Evolutionary conservation across 2,888 invertebrate species (phyloP), one percentile per base, ranked within the genome.

Genomic region (Orchesella flavescens): DNA sequence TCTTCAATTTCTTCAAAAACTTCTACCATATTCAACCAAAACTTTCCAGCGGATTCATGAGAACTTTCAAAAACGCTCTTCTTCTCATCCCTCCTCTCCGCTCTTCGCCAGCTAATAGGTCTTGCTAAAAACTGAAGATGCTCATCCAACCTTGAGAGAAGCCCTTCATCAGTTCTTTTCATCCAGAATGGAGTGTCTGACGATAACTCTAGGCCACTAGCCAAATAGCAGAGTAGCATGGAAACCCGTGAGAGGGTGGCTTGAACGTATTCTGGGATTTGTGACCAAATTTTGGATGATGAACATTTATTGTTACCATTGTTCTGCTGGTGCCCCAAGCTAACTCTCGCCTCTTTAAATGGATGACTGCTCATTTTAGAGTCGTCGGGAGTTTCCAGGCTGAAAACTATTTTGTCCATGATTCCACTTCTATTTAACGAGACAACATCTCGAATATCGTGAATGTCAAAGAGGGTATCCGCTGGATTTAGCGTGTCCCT

Each of bases 1-100:
- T 84, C 85, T 34, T 86, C 86, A 12, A 83, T 77, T 73, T 87
- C 87, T 74, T 87, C 85, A 80, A 84, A 86, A 10, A 87, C 78
- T 75, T 86, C 84, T 3, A 69, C 59, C 66, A 86, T 74, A 53
- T 85, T 75, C 21, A 86, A 43, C 81, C 81, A 84, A 73, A 87
- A 86, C 44, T 76, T 71, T 34, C 34, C 34, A 34, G 3, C 2
- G 34, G 34, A 34, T 34, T 34, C 34, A n/a, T n/a, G n/a, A 4
- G 34, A 34, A 34, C 7, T 61, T 46, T 71, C 71, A 24, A 71
- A 61, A 1, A 19, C 49, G 10, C 49, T 66, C 17, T 65, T 79
- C 43, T 63, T 65, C 21, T 68, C 61, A 43, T 71, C 61, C 24
- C 49, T 53, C 44, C 69, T 19, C 43, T 86, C 86, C 13, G 75